These are phyloP conservation scores for Sebastes cheni DNA, from an alignment of 2,797 vertebrate species.

Conservation along the genomic window DNA sequence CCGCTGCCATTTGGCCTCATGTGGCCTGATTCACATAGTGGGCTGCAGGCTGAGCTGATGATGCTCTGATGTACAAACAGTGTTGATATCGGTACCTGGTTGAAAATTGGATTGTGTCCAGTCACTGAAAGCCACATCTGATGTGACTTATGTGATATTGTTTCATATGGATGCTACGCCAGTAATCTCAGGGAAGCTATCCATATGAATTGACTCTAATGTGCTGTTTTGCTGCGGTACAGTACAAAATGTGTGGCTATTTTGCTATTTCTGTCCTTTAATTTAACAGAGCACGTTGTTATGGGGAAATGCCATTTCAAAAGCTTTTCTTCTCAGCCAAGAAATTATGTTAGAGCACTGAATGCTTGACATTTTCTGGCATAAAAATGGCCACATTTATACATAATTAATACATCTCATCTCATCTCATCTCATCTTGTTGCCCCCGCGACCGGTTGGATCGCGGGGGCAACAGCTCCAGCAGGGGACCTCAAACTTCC, in stretches of 20 bases:
- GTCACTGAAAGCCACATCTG: neutral
- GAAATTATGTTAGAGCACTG: slow-evolving; percentile 2
- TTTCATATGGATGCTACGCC: neutral
- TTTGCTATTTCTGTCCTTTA: neutral
- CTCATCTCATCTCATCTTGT: too few relatives aligned
- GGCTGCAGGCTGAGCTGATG: neutral
- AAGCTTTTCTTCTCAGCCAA: slow-evolving; percentile 7
- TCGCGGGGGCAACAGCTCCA: too few relatives aligned
- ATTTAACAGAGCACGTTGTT: neutral
- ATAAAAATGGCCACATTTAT: neutral
- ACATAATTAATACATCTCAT: neutral
- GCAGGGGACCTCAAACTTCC: too few relatives aligned
- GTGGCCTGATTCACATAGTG: neutral
- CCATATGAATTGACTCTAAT: neutral
- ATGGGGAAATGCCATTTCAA: slow-evolving; percentile 5
- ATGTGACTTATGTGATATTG: neutral
- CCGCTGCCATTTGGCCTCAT: slow-evolving; percentile 4
- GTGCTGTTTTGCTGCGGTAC: neutral
- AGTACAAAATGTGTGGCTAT: slow-evolving; percentile 12
- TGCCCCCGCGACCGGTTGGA: too few relatives aligned
- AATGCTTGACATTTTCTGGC: slow-evolving; percentile 1
- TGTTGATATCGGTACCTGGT: neutral
- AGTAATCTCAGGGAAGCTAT: neutral
- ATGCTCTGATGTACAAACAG: neutral
- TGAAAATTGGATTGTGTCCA: neutral